phyloP scores from a whole-genome alignment of 2,888 invertebrate genomes.

The Theodoxus fluviatilis region DNA sequence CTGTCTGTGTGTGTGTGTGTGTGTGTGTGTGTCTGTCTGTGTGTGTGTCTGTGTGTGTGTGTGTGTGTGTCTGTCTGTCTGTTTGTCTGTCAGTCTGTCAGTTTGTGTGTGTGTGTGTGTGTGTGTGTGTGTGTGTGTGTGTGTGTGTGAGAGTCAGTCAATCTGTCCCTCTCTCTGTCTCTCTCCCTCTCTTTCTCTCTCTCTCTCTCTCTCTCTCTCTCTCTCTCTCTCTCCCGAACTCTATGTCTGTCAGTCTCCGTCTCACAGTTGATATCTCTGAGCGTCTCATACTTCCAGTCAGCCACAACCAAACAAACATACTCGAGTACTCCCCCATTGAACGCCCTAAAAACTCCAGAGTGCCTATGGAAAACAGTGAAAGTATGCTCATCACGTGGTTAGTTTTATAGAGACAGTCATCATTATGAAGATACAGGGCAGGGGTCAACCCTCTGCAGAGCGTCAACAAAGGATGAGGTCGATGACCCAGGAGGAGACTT shows the following conservation, averaged over 20 bases:
- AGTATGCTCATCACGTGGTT: too few species aligned
- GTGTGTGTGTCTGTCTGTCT: neutral
- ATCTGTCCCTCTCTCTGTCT: neutral
- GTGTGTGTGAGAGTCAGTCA: neutral
- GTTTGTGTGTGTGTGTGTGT: conserved; percentile 14
- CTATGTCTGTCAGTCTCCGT: neutral
- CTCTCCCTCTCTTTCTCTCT: conserved; percentile 1
- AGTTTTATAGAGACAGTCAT: too few species aligned
- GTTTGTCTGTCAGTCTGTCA: neutral
- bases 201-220: neutral
- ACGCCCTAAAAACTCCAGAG: too few species aligned
- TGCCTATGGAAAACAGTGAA: too few species aligned
- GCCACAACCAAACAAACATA: too few species aligned
- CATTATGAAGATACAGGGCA: too few species aligned
- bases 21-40: conserved; percentile 1
- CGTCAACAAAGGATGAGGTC: too few species aligned
- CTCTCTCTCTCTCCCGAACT: neutral
- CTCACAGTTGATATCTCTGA: neutral
- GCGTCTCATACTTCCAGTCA: too few species aligned
- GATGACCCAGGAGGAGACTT: too few species aligned
- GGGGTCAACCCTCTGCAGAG: too few species aligned
- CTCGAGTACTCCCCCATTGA: too few species aligned
- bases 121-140: neutral
- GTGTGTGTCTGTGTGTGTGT: conserved; percentile 10
- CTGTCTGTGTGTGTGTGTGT: conserved; percentile 3